These are phyloP conservation scores for Megalopta genalis DNA, from an alignment of 1,140 invertebrate genomes.

Conservation along the genomic window DNA sequence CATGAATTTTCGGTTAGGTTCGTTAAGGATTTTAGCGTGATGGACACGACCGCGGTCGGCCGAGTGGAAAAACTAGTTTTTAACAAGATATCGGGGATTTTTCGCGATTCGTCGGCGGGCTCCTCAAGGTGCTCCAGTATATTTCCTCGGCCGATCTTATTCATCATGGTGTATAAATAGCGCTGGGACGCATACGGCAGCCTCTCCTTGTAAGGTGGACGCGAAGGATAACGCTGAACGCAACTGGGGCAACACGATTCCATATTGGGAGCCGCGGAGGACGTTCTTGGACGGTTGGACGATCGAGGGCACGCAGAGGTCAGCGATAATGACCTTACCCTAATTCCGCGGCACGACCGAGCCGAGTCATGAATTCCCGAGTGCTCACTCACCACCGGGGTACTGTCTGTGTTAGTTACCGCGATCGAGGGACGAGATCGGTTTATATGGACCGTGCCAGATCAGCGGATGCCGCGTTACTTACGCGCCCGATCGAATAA, in stretches of 20 bases:
- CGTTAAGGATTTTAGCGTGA: no score
- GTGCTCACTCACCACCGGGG: background rate
- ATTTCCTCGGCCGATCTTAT: slow-evolving; percentile 48
- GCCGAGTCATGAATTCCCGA: slow-evolving; percentile 28
- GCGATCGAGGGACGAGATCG: background rate
- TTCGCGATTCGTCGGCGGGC: background rate
- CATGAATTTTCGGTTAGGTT: no score
- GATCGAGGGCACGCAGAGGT: slow-evolving; percentile 64
- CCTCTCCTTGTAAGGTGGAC: slow-evolving; percentile 69
- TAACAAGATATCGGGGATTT: background rate
- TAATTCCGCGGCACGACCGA: slow-evolving; percentile 58
- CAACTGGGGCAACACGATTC: slow-evolving; percentile 71
- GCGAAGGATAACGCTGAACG: slow-evolving; percentile 70
- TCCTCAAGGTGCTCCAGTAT: slow-evolving; percentile 26
- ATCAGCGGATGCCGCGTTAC: background rate
- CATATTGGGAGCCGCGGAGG: slow-evolving; percentile 69
- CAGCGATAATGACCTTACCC: slow-evolving; percentile 71
- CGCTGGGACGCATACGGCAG: slow-evolving; percentile 29
- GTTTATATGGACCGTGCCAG: slow-evolving; percentile 12
- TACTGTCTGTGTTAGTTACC: background rate
- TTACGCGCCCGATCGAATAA: background rate
- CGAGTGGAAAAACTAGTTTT: background rate
- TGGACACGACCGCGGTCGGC: background rate
- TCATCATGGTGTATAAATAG: slow-evolving; percentile 58
- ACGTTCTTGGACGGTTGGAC: slow-evolving; percentile 57